phyloP scores from a whole-genome alignment of 2,888 invertebrate genomes.

The Nomada goodeniana region DNA sequence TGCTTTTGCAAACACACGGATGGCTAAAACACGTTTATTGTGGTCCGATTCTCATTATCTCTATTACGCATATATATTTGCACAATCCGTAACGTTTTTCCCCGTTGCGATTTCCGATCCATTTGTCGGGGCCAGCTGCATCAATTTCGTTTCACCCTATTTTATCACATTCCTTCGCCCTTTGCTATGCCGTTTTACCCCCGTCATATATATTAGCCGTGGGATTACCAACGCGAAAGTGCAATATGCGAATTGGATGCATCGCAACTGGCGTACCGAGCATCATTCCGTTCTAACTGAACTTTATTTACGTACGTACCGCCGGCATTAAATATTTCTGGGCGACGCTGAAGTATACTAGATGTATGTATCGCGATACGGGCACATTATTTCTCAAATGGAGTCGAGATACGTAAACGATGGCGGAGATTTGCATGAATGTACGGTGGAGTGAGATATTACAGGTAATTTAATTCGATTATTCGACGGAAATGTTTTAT shows the following conservation, averaged over 20 bases:
- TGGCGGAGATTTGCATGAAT: background rate
- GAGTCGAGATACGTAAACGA: background rate
- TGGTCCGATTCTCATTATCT: background rate
- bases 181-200: slow-evolving; percentile 30
- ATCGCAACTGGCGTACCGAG: slow-evolving; percentile 3
- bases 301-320: slow-evolving; percentile 2
- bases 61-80: background rate
- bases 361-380: background rate
- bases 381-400: background rate
- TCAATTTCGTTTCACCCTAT: background rate
- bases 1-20: background rate
- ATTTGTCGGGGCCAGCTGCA: background rate
- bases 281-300: slow-evolving; percentile 29
- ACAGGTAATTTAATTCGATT: slow-evolving; percentile 1
- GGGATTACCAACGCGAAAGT: slow-evolving; percentile 1
- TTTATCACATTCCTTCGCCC: slow-evolving; percentile 15
- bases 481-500: background rate
- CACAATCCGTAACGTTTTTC: background rate
- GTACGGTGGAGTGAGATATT: background rate
- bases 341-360: background rate
- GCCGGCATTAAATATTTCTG: slow-evolving; percentile 39
- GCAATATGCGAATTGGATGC: slow-evolving; percentile 42
- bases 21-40: slow-evolving; percentile 4
- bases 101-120: background rate
- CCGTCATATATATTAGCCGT: slow-evolving; percentile 16